Evolutionary conservation across 2,797 vertebrate genomes (phyloP).

Genomic region (Chromis chromis): DNA sequence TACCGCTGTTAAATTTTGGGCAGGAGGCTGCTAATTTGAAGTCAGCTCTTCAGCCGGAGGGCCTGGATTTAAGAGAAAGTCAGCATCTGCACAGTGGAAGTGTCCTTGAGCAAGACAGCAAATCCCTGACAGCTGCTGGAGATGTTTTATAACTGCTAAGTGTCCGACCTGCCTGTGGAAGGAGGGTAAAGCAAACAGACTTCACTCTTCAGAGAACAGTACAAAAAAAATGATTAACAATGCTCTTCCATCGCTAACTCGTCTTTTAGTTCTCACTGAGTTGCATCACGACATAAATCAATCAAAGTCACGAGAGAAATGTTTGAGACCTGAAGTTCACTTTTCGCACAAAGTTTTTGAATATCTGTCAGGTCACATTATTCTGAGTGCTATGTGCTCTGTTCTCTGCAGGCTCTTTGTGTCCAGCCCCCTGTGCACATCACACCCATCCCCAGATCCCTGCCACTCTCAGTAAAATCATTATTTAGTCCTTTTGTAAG

Average conservation of each 20-base stretch:
- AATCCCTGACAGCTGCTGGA: constrained; percentile 44
- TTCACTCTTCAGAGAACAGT: constrained; percentile 36
- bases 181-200: constrained; percentile 22
- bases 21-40: constrained; percentile 52
- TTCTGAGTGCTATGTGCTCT: constrained; percentile 43
- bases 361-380: constrained; percentile 70
- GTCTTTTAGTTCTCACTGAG: constrained; percentile 26
- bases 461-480: constrained; percentile 85
- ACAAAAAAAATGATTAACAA: constrained; percentile 34
- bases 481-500: constrained; percentile 90
- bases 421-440: constrained; percentile 68
- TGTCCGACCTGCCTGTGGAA: constrained; percentile 43
- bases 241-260: constrained; percentile 18
- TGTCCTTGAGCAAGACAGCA: constrained; percentile 52
- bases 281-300: constrained; percentile 31
- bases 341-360: constrained; percentile 64
- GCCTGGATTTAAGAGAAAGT: constrained; percentile 25
- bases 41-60: constrained; percentile 37
- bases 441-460: constrained; percentile 76
- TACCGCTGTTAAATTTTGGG: constrained; percentile 31
- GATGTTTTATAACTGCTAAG: constrained; percentile 35
- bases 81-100: constrained; percentile 40
- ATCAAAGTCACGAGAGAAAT: constrained; percentile 35
- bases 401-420: constrained; percentile 70
- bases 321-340: constrained; percentile 52